A percentile compares a stretch with the other conserved stretches of the same genome.
Conservation (phyloP, 2,113 vertebrate species). For the Brachyhypopomus gauderio region DNA sequence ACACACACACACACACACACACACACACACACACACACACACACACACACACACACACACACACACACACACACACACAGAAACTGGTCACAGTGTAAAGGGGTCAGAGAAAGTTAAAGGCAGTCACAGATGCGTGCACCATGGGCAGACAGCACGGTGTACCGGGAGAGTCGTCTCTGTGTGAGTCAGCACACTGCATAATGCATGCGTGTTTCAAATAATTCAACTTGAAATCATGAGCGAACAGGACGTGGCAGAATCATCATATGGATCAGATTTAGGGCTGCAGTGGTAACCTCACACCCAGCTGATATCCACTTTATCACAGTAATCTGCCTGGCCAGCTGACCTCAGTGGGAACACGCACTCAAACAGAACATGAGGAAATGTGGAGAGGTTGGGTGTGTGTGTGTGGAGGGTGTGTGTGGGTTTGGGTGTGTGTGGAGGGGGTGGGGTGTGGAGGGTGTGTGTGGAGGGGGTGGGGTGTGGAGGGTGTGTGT, state of each 20-base stretch:
- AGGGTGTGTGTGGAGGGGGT: no score
- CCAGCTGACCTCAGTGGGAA: constrained; percentile 17
- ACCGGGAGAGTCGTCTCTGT: constrained; percentile 43
- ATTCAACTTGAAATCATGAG: constrained; percentile 38
- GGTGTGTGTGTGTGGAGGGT: not conserved
- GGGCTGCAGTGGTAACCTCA: constrained; percentile 47
- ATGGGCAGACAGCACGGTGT: constrained; percentile 48
- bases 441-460: no score
- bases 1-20: constrained; percentile 16
- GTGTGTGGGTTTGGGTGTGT: no score
- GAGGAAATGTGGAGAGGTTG: constrained; percentile 21
- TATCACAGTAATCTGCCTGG: constrained; percentile 49
- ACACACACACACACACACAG: constrained; percentile 27
- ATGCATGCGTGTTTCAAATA: constrained; percentile 45
- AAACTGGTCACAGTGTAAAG: constrained; percentile 23
- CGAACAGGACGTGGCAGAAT: constrained; percentile 41
- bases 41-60: constrained; percentile 33
- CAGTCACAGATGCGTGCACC: constrained; percentile 41
- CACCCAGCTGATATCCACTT: constrained; percentile 50
- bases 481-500: no score
- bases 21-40: constrained; percentile 38
- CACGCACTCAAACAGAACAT: constrained; percentile 32
- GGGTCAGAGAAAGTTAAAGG: constrained; percentile 44
- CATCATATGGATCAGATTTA: constrained; percentile 50
- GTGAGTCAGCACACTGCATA: constrained; percentile 23